These are phyloP conservation scores for Pedionomus torquatus DNA, from an alignment of 2,113 vertebrate genomes.

Conservation along the genomic window DNA sequence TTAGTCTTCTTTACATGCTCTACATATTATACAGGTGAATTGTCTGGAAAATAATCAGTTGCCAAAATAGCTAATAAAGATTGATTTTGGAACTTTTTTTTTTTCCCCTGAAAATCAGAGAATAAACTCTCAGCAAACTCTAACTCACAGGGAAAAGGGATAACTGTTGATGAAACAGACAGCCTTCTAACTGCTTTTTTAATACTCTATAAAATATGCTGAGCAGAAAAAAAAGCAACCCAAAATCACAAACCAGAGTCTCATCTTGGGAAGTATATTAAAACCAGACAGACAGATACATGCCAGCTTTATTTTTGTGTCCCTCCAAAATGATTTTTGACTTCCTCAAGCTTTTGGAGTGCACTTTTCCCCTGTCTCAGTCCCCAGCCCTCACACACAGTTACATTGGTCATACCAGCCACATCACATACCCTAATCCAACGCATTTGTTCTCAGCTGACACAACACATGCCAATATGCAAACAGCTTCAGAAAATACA, in stretches of 20 bases:
- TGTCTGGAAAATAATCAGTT: neutral
- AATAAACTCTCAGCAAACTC: neutral
- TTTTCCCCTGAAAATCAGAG: neutral
- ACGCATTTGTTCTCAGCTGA: neutral
- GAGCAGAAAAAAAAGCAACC: constrained; percentile 18
- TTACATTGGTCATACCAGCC: neutral
- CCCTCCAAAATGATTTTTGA: neutral
- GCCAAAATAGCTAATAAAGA: neutral
- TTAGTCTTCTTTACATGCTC: neutral
- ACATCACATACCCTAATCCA: neutral
- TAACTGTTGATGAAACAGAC: neutral
- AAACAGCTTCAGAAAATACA: neutral
- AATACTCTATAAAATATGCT: constrained; percentile 41
- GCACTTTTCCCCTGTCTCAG: neutral
- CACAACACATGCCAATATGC: neutral
- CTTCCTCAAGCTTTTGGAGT: neutral
- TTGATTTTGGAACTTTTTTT: neutral
- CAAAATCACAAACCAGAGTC: constrained; percentile 29
- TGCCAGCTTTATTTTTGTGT: constrained; percentile 19
- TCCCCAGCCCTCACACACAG: neutral
- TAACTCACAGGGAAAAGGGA: neutral
- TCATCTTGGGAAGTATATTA: constrained; percentile 33
- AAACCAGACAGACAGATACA: constrained; percentile 26
- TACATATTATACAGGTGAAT: neutral
- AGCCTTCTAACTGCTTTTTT: neutral